Evolutionary conservation across 2,113 vertebrate genomes (phyloP).

Genomic region (Oncorhynchus mykiss): DNA sequence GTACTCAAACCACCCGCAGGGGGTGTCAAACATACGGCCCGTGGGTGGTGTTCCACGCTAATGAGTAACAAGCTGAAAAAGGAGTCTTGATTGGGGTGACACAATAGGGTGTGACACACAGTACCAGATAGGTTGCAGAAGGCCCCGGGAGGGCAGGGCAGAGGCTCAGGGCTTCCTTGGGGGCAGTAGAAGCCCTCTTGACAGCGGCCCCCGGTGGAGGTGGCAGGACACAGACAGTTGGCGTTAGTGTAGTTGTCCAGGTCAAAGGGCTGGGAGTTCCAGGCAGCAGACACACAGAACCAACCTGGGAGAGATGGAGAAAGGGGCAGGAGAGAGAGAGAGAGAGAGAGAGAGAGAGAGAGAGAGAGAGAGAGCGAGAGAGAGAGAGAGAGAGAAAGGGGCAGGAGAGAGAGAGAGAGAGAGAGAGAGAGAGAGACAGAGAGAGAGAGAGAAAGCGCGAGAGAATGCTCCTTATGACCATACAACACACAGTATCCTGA

Average conservation of each 20-base stretch:
- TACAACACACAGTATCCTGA: not conserved
- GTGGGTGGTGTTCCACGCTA: too few species aligned
- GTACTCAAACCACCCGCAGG: too few species aligned
- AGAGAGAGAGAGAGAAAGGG: not conserved
- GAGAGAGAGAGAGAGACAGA: not conserved
- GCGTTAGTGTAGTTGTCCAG: conserved; percentile 92
- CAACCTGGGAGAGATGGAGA: conserved; percentile 75
- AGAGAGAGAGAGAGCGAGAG: not conserved
- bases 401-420: conserved; percentile 3
- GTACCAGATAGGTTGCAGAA: conserved; percentile 86
- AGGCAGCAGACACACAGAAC: conserved; percentile 92
- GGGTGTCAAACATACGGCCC: too few species aligned
- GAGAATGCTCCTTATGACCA: not conserved
- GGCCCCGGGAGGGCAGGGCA: conserved; percentile 76
- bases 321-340: not conserved
- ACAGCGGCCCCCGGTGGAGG: conserved; percentile 87
- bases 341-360: not conserved
- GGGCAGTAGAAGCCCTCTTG: conserved; percentile 85
- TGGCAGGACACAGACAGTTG: conserved; percentile 92
- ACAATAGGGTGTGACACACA: not conserved
- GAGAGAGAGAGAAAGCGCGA: not conserved
- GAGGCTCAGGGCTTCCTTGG: conserved; percentile 81
- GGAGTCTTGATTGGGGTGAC: too few species aligned
- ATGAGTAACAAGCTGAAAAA: too few species aligned
- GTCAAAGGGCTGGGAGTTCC: conserved; percentile 89